Evolutionary conservation across 2,113 vertebrate genomes (phyloP).

Genomic region (Albula goreensis): DNA sequence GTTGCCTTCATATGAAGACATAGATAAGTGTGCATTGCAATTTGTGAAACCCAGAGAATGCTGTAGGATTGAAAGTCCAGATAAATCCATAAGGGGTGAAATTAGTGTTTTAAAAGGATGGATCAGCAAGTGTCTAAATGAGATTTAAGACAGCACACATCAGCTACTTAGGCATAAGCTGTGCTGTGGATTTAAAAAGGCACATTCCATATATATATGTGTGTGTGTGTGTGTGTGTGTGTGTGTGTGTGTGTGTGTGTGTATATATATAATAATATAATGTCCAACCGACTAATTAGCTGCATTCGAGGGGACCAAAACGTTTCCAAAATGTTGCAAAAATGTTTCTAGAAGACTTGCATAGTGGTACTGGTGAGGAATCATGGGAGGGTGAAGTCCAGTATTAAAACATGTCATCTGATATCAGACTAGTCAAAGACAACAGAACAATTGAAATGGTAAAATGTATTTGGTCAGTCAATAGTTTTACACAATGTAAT

Average conservation of each 20-base stretch:
- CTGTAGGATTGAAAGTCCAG: neutral
- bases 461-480: too few relatives aligned
- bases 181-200: conserved; percentile 43
- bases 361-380: too few relatives aligned
- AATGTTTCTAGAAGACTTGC: too few relatives aligned
- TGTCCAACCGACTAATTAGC: conserved; percentile 33
- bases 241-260: too few relatives aligned
- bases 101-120: conserved; percentile 9
- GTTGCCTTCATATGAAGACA: neutral
- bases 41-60: neutral
- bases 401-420: too few relatives aligned
- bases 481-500: too few relatives aligned
- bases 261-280: neutral
- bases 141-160: neutral
- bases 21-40: conserved; percentile 1
- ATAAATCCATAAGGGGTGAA: conserved; percentile 1
- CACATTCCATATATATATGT: conserved; percentile 26
- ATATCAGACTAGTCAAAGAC: too few relatives aligned
- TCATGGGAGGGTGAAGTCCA: too few relatives aligned
- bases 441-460: too few relatives aligned
- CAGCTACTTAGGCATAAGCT: conserved; percentile 25
- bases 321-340: too few relatives aligned
- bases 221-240: too few relatives aligned
- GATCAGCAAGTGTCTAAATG: conserved; percentile 15
- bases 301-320: neutral